phyloP scores from a whole-genome alignment of 2,797 vertebrate genomes.

The Carduelis carduelis region DNA sequence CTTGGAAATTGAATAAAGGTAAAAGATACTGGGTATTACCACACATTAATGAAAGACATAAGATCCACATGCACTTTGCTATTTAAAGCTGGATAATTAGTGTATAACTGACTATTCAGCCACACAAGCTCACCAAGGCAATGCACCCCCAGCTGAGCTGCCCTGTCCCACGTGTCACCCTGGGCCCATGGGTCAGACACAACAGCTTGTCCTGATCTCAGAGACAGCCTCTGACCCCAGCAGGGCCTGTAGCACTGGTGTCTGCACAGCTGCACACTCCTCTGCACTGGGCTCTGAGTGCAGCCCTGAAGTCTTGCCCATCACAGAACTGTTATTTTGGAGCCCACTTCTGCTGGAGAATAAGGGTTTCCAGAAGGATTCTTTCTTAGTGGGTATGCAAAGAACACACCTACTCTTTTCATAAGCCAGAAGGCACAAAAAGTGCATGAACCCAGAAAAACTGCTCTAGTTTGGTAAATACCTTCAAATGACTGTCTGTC shows the following conservation, averaged over 20 bases:
- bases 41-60: background rate
- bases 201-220: background rate
- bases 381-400: accelerated
- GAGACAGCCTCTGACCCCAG: background rate
- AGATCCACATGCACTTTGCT: background rate
- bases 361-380: background rate
- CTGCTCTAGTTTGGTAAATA: background rate
- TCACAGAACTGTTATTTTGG: background rate
- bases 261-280: accelerated
- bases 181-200: accelerated
- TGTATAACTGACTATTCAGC: background rate
- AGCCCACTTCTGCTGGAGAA: background rate
- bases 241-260: background rate
- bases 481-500: background rate
- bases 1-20: background rate
- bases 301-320: background rate
- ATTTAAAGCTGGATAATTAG: background rate
- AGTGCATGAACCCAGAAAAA: background rate
- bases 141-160: background rate
- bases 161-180: background rate
- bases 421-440: background rate
- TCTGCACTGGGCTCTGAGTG: accelerated
- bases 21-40: background rate
- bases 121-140: background rate
- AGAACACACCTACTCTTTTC: background rate